These are phyloP conservation scores for Rhopalosiphum padi DNA, from an alignment of 1,140 invertebrate species.

Conservation along the genomic window DNA sequence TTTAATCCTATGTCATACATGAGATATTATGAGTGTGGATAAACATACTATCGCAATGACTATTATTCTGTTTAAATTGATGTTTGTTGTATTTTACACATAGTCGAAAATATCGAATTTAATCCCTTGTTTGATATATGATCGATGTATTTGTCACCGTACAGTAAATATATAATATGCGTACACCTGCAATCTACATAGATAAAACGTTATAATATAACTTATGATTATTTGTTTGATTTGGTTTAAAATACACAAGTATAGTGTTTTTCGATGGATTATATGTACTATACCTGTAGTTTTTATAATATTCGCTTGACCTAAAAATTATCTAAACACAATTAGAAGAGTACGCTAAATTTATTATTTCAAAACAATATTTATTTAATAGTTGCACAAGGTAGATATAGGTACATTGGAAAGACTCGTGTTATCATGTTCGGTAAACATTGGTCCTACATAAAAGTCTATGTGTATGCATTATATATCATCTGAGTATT, in stretches of 20 bases:
- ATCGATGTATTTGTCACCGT: background rate
- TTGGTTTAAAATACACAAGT: background rate
- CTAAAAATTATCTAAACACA: background rate
- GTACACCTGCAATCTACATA: background rate
- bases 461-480: background rate
- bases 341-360: background rate
- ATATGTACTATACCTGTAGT: background rate
- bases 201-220: conserved; percentile 5
- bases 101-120: background rate
- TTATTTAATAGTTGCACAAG: background rate
- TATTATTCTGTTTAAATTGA: background rate
- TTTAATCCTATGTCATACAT: background rate
- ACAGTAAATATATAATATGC: no score
- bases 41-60: background rate
- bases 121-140: background rate
- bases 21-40: background rate
- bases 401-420: background rate
- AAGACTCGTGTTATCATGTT: conserved; percentile 16
- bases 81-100: conserved; percentile 8
- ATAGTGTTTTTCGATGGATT: background rate
- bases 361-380: conserved; percentile 11
- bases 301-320: background rate
- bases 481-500: background rate
- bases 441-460: background rate
- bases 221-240: background rate